Base-by-base conservation (phyloP, 2,797 vertebrate species). In the Hipposideros larvatus region DNA sequence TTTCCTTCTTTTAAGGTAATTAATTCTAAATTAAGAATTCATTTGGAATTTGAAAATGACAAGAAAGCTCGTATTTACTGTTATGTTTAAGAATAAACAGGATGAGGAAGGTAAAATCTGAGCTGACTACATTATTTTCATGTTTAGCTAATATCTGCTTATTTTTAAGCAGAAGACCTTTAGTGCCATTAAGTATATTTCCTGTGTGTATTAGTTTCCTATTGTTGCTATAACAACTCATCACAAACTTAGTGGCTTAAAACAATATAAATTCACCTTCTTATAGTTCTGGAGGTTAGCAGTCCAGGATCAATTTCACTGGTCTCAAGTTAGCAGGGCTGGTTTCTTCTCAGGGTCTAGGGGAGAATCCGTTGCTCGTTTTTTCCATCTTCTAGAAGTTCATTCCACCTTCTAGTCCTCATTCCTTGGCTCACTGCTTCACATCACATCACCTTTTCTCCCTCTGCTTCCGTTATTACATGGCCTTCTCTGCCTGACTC, bases 1-100 rank as follows among this genome's bases (percentile, higher is more conserved):
- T 91, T 95, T 96, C 53, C 90, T 96, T 78, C 96, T 94, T 31
- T 95, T 90, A 74, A 26, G 15, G 84, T 87, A 89, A 92, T 78
- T 78, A 87, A 83, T 88, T 88, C 68, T 94, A 95, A 96, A 94
- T 90, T 95, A 96, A 95, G 87, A 88, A 96, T 90, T 94, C 75
- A 84, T 79, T 91, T 92, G 19, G 46, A 90, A 85, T 83, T 70
- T 46, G 57, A 80, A 94, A 91, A 89, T 79, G 53, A 75, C 37
- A 86, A 86, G 90, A 86, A 90, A 92, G 19, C 21, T 24, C 21
- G 43, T 43, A 22, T 85, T 92, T 89, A 73, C 55, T 21, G 31
- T 66, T 75, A 13, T 46, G 18, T 63, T 68, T 73, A 82, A 92
- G 57, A 92, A 92, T 79, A 85, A 95, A 93, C 34, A 78, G 41